Evolutionary conservation across 1,140 invertebrate species (phyloP).

Genomic region (Aphaenogaster rudis): DNA sequence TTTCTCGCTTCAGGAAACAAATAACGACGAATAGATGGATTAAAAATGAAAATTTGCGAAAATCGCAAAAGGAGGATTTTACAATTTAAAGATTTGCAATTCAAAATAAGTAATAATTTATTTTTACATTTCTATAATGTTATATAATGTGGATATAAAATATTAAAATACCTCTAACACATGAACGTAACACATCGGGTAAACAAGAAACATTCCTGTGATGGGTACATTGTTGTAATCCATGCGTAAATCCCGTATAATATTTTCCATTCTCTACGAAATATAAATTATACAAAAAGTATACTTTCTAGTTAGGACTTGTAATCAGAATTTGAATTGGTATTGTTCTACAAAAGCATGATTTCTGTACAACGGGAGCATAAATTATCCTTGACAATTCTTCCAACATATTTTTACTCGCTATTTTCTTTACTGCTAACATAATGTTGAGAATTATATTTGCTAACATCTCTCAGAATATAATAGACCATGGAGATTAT

Average conservation of each 20-base stretch:
- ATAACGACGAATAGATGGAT: not conserved
- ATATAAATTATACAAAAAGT: not conserved
- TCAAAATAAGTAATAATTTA: not conserved
- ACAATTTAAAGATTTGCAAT: constrained; percentile 12
- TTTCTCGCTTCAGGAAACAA: not conserved
- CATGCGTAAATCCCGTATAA: constrained; percentile 62
- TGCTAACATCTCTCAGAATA: not conserved
- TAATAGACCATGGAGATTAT: not conserved
- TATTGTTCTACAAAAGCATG: not conserved
- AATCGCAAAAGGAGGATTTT: not conserved
- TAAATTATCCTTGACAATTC: not conserved
- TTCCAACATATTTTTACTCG: not conserved
- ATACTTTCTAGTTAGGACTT: not conserved
- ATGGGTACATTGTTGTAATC: constrained; percentile 63
- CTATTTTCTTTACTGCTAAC: not conserved
- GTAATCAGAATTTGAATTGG: not conserved
- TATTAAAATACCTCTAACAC: constrained; percentile 73
- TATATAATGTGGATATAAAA: constrained; percentile 2
- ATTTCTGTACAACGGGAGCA: not conserved
- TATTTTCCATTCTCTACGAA: constrained; percentile 68
- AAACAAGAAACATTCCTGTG: constrained; percentile 75
- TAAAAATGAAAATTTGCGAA: not conserved
- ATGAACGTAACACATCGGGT: constrained; percentile 75
- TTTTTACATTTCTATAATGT: constrained; percentile 1
- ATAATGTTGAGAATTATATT: not conserved